Percentiles rank a stretch among this genome's conserved stretches.
Conservation (phyloP, 2,888 invertebrate species). For the Chymomyza procnemis region DNA sequence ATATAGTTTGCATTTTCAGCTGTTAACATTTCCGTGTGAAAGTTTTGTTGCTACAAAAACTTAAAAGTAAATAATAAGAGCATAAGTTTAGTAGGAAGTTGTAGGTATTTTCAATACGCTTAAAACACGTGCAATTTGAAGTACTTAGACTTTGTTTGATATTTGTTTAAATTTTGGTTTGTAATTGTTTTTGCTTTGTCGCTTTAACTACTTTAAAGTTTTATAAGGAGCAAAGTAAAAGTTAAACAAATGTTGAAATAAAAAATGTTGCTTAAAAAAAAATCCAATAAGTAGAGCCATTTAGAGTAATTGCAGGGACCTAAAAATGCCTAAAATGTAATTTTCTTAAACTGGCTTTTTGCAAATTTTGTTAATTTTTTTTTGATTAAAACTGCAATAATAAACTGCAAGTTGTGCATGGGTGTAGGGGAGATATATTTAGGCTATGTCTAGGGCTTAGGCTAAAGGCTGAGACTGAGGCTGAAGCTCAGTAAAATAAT, state of each 20-base stretch:
- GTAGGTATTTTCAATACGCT: conserved; percentile 28
- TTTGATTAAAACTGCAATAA: conserved; percentile 12
- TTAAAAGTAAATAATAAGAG: conserved; percentile 33
- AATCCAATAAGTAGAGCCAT: not conserved
- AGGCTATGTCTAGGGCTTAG: conserved; percentile 20
- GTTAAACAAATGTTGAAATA: not conserved
- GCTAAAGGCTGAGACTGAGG: conserved; percentile 5
- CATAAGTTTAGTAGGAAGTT: conserved; percentile 31
- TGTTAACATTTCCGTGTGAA: conserved; percentile 39
- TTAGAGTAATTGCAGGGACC: not conserved
- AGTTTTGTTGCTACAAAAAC: conserved; percentile 14
- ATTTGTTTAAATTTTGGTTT: not conserved
- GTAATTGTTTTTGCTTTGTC: conserved; percentile 15
- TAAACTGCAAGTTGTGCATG: conserved; percentile 38
- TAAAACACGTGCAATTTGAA: conserved; percentile 64
- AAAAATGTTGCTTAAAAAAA: not conserved
- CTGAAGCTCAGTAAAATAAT: conserved; percentile 14
- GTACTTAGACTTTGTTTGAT: not conserved
- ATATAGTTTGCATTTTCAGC: conserved; percentile 22
- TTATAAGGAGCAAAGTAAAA: not conserved
- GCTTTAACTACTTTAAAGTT: not conserved
- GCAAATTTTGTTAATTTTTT: conserved; percentile 1
- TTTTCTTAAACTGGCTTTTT: not conserved
- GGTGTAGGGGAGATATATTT: conserved; percentile 17
- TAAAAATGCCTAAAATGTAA: not conserved